Evolutionary conservation across 2,113 vertebrate species (phyloP), one percentile per base, ranked within the genome.

Genomic region (Seriola rivoliana): DNA sequence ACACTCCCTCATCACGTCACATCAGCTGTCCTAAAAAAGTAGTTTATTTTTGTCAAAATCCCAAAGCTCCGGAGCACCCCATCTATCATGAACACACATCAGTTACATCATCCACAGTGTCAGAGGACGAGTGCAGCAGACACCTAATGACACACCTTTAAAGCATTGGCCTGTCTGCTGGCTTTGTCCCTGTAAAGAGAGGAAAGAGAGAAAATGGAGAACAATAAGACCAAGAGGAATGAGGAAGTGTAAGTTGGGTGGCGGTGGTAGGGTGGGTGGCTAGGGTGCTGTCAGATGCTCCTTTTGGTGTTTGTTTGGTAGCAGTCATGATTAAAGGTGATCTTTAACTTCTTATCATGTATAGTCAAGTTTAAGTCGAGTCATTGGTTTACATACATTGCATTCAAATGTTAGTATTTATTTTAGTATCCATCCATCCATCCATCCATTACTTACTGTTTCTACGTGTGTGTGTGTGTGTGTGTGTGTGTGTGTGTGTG

Each of bases 201-300:
- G 75, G 87, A 84, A 83, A 92, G 89, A 59, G 44, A 59, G 23
- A 81, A 71, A 52, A 54, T 42, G 44, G 68, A 84, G 59, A 65
- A 48, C 60, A 81, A 76, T 52, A 29, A 86, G 89, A 91, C 86
- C 78, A 88, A 83, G 93, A 83, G 92, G 57, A 58, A 82, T 76
- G 66, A 62, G 57, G 59, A 77, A 14, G 57, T 80, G 21, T 44
- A 34, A 16, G 67, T 58, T 46, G 40, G 44, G 25, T 65, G 66
- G 38, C 25, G 19, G 48, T 36, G 19, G 34, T 6, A 23, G 34
- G 44, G 3, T 62, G 67, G 21, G 13, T n/a, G 40, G 19, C 57
- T 46, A 46, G 77, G 50, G 64, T 65, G 79, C n/a, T 72, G 29
- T 64, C 52, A 60, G 36, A 42, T 29, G 13, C 25, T 67, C 50